Base-by-base conservation (phyloP, 2,888 invertebrate species). In the Schizaphis graminum region DNA sequence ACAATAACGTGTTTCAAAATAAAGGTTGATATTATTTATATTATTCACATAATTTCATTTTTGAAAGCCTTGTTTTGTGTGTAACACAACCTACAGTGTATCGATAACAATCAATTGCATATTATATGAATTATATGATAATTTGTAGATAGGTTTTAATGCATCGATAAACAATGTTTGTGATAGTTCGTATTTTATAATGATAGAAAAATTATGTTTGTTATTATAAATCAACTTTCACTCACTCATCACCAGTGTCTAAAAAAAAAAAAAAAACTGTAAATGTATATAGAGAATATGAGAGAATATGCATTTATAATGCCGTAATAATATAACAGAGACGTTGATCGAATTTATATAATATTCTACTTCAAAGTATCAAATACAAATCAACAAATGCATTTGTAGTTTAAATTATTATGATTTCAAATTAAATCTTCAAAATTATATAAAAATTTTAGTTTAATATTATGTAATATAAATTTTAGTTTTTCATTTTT, bases 401-500 rank as follows among this genome's bases (percentile, higher is more conserved):
- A 16, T 35, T 77, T 77, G 35, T 2, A 21, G 35, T 77, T 35
- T 35, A 77, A 35, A 35, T 7, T 16, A 21, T 24, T 77, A 7
- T 24, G 3, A 77, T 35, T 77, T 77, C 67, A 77, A 77, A 35
- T 77, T 7, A 77, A 77, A 44, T 44, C 26, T 10, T 85, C 44
- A 44, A 85, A 85, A 85, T 4, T 85, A 26, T 41, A 85, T 44
- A 44, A 41, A 44, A 44, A 35, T 44, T 44, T 44, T 44, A 26
- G 44, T 85, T 85, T 85, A 10, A 44, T 85, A 44, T 26, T 85
- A 26, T 44, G 41, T 5, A 35, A 41, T 84, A 44, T 85, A 85
- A 26, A 49, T 87, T 87, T 35, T 26, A n/a, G 53, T 53, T 89
- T 53, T 89, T 89, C 28, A 44, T 53, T 89, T 53, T 89, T 89